Evolutionary conservation across 2,888 invertebrate species (phyloP).

Genomic region (Sarcophaga caerulescens): DNA sequence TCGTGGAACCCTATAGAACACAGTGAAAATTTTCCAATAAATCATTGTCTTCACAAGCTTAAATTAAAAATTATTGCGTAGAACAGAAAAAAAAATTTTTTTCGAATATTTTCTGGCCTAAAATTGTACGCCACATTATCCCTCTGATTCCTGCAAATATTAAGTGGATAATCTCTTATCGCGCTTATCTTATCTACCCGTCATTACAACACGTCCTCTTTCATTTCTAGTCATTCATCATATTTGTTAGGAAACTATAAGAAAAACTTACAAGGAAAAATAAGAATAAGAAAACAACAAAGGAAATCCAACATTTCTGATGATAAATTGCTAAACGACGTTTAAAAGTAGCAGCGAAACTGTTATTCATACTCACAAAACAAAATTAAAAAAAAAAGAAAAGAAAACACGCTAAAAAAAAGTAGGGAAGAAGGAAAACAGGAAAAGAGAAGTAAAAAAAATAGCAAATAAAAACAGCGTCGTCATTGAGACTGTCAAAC

Average conservation of each 20-base stretch:
- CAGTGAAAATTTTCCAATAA: too few species aligned
- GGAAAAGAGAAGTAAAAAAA: slow-evolving; percentile 19
- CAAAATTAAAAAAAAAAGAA: neutral
- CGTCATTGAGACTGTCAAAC: neutral
- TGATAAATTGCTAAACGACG: slow-evolving; percentile 56
- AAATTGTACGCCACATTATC: too few species aligned
- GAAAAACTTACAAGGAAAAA: slow-evolving; percentile 40
- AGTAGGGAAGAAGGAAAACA: slow-evolving; percentile 11
- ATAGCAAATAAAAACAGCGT: neutral
- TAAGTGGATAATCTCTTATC: neutral
- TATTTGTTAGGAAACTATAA: slow-evolving; percentile 1
- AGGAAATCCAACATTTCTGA: slow-evolving; percentile 32
- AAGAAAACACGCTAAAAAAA: neutral
- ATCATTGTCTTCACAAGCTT: too few species aligned
- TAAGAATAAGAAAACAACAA: slow-evolving; percentile 12
- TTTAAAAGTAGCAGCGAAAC: slow-evolving; percentile 18
- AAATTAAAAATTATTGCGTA: too few species aligned
- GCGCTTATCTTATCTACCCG: slow-evolving; percentile 14
- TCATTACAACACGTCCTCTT: too few species aligned
- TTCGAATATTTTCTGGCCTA: too few species aligned
- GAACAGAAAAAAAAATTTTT: too few species aligned
- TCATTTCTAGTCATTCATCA: slow-evolving; percentile 41
- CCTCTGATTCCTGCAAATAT: too few species aligned
- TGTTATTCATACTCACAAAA: slow-evolving; percentile 14
- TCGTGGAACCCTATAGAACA: too few species aligned